These are phyloP conservation scores for Heliconius congener DNA, from an alignment of 1,140 invertebrate species.

Conservation along the genomic window DNA sequence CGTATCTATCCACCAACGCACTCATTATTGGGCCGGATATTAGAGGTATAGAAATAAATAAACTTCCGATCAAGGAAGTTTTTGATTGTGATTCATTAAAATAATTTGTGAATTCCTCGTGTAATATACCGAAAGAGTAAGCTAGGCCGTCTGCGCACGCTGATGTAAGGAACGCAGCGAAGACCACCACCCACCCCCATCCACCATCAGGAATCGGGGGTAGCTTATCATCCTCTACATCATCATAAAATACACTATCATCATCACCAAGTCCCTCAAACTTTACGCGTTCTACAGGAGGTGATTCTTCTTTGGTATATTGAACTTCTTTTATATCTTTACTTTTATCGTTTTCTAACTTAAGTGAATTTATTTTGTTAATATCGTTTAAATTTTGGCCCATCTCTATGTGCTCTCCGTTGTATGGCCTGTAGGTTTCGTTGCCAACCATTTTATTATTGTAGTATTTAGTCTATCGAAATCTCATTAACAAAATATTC, in stretches of 20 bases:
- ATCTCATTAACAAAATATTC: conserved; percentile 33
- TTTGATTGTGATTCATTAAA: conserved; percentile 90
- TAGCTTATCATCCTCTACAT: conserved; percentile 45
- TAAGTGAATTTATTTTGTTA: conserved; percentile 60
- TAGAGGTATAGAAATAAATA: conserved; percentile 93
- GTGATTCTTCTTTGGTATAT: conserved; percentile 52
- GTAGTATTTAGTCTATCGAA: conserved; percentile 19
- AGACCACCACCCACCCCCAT: conserved; percentile 92
- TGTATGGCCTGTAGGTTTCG: conserved; percentile 37
- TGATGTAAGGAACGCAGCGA: conserved; percentile 90
- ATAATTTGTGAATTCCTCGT: conserved; percentile 90
- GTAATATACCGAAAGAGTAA: conserved; percentile 94
- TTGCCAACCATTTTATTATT: conserved; percentile 48
- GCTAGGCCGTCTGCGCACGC: conserved; percentile 95
- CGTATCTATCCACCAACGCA: conserved; percentile 92
- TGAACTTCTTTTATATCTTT: conserved; percentile 44
- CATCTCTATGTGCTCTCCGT: conserved; percentile 8
- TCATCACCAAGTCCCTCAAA: conserved; percentile 61
- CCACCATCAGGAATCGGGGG: conserved; percentile 72
- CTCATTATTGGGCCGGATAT: conserved; percentile 92
- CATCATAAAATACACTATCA: conserved; percentile 63
- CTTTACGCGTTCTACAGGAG: conserved; percentile 62
- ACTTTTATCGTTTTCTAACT: conserved; percentile 46
- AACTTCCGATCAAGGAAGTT: conserved; percentile 92
- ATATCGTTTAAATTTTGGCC: conserved; percentile 44